Conservation (phyloP, 2,797 vertebrate genomes). For the Cygnus olor region DNA sequence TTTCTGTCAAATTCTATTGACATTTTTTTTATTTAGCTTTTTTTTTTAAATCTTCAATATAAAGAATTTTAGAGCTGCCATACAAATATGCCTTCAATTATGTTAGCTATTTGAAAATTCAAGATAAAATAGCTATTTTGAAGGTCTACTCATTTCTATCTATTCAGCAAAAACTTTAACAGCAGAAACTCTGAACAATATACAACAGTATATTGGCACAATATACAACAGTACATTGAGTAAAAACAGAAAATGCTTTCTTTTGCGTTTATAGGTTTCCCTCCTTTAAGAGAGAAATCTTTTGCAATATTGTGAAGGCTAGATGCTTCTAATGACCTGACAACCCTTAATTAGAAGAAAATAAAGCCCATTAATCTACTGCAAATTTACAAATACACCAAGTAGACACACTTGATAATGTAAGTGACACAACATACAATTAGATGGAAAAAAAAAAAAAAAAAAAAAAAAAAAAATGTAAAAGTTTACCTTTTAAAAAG, state of each 20-base stretch:
- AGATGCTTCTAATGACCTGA: not conserved
- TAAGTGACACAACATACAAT: not conserved
- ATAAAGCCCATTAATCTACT: not conserved
- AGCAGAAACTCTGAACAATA: not conserved
- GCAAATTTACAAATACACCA: not conserved
- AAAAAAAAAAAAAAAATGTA: not conserved
- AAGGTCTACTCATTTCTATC: not conserved
- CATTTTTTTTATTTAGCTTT: not conserved
- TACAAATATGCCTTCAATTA: not conserved
- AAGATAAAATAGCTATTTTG: not conserved
- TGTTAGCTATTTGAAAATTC: not conserved
- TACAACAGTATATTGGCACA: too few relatives aligned
- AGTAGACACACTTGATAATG: not conserved
- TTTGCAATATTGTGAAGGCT: not conserved
- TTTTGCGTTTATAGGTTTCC: not conserved
- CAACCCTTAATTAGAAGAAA: not conserved
- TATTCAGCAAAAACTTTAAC: not conserved
- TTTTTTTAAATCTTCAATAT: not conserved
- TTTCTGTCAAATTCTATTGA: not conserved
- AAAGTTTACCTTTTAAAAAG: not conserved
- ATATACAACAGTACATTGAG: not conserved
- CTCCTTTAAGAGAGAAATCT: not conserved
- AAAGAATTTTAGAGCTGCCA: not conserved
- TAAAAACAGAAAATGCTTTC: not conserved
- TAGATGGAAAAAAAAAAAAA: not conserved